Evolutionary conservation across 2,888 invertebrate species (phyloP).

Genomic region (Pyrocoelia pectoralis): DNA sequence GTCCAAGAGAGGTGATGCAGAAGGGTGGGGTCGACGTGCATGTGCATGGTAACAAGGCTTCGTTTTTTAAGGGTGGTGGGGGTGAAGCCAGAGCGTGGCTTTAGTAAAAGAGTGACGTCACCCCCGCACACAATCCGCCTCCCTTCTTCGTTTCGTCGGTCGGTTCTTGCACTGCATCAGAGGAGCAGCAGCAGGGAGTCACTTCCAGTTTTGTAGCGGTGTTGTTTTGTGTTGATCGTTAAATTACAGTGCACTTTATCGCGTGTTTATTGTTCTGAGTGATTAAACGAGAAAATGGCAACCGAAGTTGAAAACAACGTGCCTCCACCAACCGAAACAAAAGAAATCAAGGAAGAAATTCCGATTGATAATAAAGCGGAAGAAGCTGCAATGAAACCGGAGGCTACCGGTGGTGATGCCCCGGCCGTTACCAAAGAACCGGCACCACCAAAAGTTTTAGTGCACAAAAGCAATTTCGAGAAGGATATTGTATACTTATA

Average conservation of each 20-base stretch:
- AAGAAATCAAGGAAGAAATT: conserved; percentile 62
- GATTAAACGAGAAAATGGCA: conserved; percentile 65
- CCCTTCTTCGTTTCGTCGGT: conserved; percentile 25
- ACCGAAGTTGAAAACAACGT: conserved; percentile 79
- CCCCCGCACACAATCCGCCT: conserved; percentile 32
- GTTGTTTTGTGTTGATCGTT: conserved; percentile 30
- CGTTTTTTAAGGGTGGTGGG: conserved; percentile 43
- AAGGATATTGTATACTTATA: conserved; percentile 94
- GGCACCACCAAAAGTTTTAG: conserved; percentile 77
- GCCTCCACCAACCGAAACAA: conserved; percentile 66
- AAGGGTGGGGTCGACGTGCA: conserved; percentile 43
- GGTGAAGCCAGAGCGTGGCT: conserved; percentile 45
- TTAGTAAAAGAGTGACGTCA: conserved; percentile 42
- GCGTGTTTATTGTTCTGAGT: conserved; percentile 39
- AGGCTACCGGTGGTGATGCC: conserved; percentile 62
- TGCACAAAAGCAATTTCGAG: conserved; percentile 88
- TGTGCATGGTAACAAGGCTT: conserved; percentile 54
- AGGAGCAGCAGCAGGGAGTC: conserved; percentile 27
- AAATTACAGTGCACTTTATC: conserved; percentile 25
- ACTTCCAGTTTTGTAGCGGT: conserved; percentile 41
- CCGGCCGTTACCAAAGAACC: conserved; percentile 67
- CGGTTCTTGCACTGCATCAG: conserved; percentile 31
- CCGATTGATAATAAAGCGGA: conserved; percentile 62
- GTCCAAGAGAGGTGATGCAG: conserved; percentile 32
- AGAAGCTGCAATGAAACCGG: conserved; percentile 54